phyloP scores from a whole-genome alignment of 2,888 invertebrate species.

The Pollenia angustigena region DNA sequence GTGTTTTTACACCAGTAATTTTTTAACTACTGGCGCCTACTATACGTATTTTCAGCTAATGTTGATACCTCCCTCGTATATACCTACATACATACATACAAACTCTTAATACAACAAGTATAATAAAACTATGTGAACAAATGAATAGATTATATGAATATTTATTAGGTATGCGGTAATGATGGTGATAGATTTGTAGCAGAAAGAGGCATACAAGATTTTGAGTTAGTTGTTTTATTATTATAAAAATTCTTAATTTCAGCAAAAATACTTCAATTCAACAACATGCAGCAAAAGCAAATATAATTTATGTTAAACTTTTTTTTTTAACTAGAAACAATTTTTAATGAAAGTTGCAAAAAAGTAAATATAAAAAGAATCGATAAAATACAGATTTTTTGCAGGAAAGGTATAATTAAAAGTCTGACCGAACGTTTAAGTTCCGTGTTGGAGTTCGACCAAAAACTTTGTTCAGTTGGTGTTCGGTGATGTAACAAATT shows the following conservation, averaged over 20 bases:
- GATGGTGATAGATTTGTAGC: neutral
- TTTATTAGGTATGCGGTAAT: slow-evolving; percentile 22
- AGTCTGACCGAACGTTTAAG: too few relatives aligned
- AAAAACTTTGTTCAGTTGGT: too few relatives aligned
- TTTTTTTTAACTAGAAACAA: too few relatives aligned
- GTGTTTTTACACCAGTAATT: too few relatives aligned
- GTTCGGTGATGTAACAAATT: too few relatives aligned
- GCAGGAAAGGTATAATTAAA: too few relatives aligned
- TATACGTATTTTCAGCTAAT: too few relatives aligned
- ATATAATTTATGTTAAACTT: slow-evolving; percentile 12
- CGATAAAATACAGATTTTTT: too few relatives aligned
- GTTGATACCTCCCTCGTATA: neutral
- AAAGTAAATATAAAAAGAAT: too few relatives aligned
- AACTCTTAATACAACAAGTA: neutral
- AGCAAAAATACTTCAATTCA: neutral
- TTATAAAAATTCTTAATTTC: slow-evolving; percentile 35
- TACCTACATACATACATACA: neutral
- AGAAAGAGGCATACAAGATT: slow-evolving; percentile 1
- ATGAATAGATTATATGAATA: slow-evolving; percentile 26
- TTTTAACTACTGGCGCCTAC: too few relatives aligned
- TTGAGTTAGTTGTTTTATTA: slow-evolving; percentile 20
- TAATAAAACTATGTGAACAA: slow-evolving; percentile 35
- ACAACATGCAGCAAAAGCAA: slow-evolving; percentile 5
- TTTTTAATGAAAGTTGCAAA: too few relatives aligned
- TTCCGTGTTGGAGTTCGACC: too few relatives aligned